Evolutionary conservation across 2,797 vertebrate genomes (phyloP), one percentile per base, ranked within the genome.

Genomic region (Lagocephalus sceleratus): DNA sequence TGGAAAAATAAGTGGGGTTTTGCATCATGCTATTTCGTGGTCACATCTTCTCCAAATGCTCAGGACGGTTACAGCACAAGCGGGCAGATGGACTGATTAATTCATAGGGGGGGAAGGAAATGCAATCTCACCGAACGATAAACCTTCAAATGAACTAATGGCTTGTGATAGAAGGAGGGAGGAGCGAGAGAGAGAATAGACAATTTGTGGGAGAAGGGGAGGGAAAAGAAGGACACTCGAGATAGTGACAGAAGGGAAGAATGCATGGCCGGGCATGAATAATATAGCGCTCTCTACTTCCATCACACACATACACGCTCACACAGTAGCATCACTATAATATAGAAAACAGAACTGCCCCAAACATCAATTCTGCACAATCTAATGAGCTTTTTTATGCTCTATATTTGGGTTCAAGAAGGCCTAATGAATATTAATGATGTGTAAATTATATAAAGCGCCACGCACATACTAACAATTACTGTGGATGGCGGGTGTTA

Each of bases 261-360:
- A 73, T 61, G 63, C 63, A 66, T 53, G 51, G 55, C 26, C 46
- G 64, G 23, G 45, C 50, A 78, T 82, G 57, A 81, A 79, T 82
- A 78, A 81, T 72, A 73, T 38, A 76, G 32, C 38, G 58, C 71
- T 63, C 51, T 46, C 53, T 26, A 22, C 54, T 72, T 63, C 52
- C 17, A 26, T 71, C 15, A 38, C 20, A 5, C 16, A 54, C 40
- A 58, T 19, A 25, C 15, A 42, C 47, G 4, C 45, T 56, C 55
- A 51, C 53, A 47, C 55, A 46, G 62, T 1, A 14, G 50, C 52
- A 23, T 45, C 5, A 17, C 52, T 55, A 47, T 5, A 38, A 54
- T 8, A 5, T 6, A 40, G 6, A 7, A 5, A 40, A 17, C 16
- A 17, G 16, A 40, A 17, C n/a, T 6, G 11, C 12, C 12, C 32